phyloP scores from a whole-genome alignment of 1,140 invertebrate genomes.

The Drosophila gunungcola region DNA sequence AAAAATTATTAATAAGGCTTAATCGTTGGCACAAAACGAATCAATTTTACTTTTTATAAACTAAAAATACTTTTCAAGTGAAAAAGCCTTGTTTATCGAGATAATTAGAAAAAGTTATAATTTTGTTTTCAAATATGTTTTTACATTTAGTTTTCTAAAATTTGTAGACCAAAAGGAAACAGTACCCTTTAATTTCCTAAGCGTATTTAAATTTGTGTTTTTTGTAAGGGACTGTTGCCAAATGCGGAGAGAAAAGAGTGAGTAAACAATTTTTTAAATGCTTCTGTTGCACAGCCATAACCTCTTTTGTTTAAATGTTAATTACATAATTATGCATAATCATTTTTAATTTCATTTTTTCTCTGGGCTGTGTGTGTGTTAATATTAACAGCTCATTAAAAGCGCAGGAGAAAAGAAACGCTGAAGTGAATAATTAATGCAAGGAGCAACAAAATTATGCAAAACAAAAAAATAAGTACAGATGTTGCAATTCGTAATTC shows the following conservation, averaged over 20 bases:
- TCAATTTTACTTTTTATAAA: too few species aligned
- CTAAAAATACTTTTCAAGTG: too few species aligned
- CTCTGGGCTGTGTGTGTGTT: constrained; percentile 25
- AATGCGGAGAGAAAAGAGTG: not conserved
- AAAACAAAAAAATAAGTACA: constrained; percentile 10
- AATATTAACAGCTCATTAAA: constrained; percentile 83
- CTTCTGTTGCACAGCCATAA: constrained; percentile 70
- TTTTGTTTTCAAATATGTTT: too few species aligned
- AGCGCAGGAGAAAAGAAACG: constrained; percentile 47
- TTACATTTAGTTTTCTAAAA: too few species aligned
- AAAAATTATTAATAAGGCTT: too few species aligned
- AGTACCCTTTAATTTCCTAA: too few species aligned
- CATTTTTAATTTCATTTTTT: constrained; percentile 58
- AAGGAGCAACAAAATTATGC: constrained; percentile 68
- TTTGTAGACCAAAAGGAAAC: too few species aligned
- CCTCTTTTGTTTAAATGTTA: constrained; percentile 83
- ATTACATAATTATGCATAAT: constrained; percentile 84
- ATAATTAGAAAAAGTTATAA: too few species aligned
- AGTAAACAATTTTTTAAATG: constrained; percentile 69
- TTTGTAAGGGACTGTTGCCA: not conserved
- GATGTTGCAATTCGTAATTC: constrained; percentile 38
- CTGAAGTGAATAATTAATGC: constrained; percentile 72
- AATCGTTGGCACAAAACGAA: too few species aligned
- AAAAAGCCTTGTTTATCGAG: too few species aligned
- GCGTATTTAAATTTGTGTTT: not conserved